Evolutionary conservation across 2,888 invertebrate genomes (phyloP), one percentile per base, ranked within the genome.

Genomic region (Volucella bombylans): DNA sequence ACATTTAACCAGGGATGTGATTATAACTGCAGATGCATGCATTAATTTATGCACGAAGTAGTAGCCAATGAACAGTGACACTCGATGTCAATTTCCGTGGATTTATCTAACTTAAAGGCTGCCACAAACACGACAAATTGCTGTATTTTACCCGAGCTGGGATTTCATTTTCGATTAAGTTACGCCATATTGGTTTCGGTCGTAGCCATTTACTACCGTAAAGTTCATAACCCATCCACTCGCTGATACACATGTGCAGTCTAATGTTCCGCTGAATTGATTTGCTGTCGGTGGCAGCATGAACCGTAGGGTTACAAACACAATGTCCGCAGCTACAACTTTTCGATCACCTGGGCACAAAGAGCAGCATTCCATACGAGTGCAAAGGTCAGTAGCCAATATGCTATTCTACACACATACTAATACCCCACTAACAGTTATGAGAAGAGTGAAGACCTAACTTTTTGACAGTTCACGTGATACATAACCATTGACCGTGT

Each of bases 121-220:
- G 64, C 23, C 12, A 14, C 43, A 39, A 23, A 15, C 38, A n/a
- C 52, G 50, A 72, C 67, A 72, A 72, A 72, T 68, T 72, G 67
- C 59, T 41, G 49, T 55, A 18, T 54, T 52, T 61, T 69, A 77
- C 50, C 62, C 50, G 31, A 31, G 43, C 62, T 50, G 72, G 68
- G 72, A 82, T 78, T 82, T 82, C 82, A 23, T 72, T 73, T 82
- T 78, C 68, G 72, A 82, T 82, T 64, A 82, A 72, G 18, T 10
- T 18, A 73, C 57, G 72, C 55, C 43, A 73, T 62, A 82, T 73
- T 73, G 78, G 49, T n/a, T 62, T 38, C 14, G 14, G 31, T 31
- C 31, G 31, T 31, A 31, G 31, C 31, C 4, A 31, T 31, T 31
- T 31, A 31, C 6, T 6, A 31, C 31, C 31, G 31, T 31, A 6